Base-by-base conservation (phyloP, 2,113 vertebrate genomes). In the Amblyornis subalaris region DNA sequence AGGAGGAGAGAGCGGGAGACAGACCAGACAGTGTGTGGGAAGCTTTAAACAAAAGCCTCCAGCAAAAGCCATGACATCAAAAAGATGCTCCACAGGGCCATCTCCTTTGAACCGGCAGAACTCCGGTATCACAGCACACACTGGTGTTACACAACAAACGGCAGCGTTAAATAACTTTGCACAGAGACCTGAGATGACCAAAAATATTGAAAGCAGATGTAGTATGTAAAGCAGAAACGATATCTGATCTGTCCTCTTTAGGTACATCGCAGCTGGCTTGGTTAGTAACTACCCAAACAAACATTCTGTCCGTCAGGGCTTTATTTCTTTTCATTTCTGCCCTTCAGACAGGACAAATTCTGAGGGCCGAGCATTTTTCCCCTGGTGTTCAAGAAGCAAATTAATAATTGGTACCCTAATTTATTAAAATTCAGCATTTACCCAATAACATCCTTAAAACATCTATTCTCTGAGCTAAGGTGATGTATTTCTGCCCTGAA, bases 91-190 rank as follows among this genome's bases (percentile, higher is more conserved):
- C 94, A 83, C 50, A 67, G 95, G 94, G 92, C 96, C 75, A 51
- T 86, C 84, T 88, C 92, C 95, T 98, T 97, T 97, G 97, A 97
- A 97, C 93, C 60, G 24, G 93, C 95, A 84, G 92, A 91, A 80
- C 77, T 94, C 88, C 3, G 14, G 51, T 86, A 94, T 93, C 96
- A 95, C 94, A 95, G 94, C 95, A 83, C 54, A 28, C 80, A 13
- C 28, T 38, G 65, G 94, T 84, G 74, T 83, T 89, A 90, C 74
- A 84, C 96, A 96, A 94, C 94, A 97, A 96, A 96, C 62, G 11
- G 58, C 83, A 9, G 54, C 86, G 7, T 96, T 92, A 80, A 95
- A 75, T 91, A 64, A 81, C 65, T 71, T 58, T 55, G 65, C 93
- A 87, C 89, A 91, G 89, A 94, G 93, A 78, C 95, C 95, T 67